A percentile compares a stretch with the other conserved stretches of the same genome.
phyloP scores from a whole-genome alignment of 2,797 vertebrate genomes.

The Glyptemys insculpta region DNA sequence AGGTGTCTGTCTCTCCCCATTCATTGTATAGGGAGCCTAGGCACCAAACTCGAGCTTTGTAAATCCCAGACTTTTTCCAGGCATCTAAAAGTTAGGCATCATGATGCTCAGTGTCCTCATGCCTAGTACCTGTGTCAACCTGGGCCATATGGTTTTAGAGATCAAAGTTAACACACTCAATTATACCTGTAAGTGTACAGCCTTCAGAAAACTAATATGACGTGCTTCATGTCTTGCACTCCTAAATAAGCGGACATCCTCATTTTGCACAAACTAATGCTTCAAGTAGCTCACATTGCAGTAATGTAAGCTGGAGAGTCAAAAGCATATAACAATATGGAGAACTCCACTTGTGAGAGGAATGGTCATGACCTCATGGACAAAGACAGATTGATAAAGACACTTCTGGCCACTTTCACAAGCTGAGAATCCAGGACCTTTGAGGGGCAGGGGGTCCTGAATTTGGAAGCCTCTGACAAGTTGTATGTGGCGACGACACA shows the following conservation, averaged over 20 bases:
- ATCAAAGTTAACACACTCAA: constrained; percentile 2
- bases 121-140: background rate
- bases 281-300: background rate
- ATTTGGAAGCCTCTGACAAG: background rate
- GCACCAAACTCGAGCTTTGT: background rate
- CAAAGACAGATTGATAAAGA: background rate
- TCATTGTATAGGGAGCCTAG: background rate
- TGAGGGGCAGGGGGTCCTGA: background rate
- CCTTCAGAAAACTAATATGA: background rate
- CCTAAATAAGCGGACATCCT: background rate
- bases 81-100: background rate
- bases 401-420: background rate
- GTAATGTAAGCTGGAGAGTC: background rate
- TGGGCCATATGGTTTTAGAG: background rate
- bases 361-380: background rate
- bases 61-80: background rate
- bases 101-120: background rate
- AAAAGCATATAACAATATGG: background rate
- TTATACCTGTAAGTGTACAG: background rate
- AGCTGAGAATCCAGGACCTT: background rate
- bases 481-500: no score
- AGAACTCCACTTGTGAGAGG: background rate
- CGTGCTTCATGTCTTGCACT: background rate
- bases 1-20: background rate
- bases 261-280: background rate